Evolutionary conservation across 2,797 vertebrate genomes (phyloP).

Genomic region (Hapalemur alaotrensis): DNA sequence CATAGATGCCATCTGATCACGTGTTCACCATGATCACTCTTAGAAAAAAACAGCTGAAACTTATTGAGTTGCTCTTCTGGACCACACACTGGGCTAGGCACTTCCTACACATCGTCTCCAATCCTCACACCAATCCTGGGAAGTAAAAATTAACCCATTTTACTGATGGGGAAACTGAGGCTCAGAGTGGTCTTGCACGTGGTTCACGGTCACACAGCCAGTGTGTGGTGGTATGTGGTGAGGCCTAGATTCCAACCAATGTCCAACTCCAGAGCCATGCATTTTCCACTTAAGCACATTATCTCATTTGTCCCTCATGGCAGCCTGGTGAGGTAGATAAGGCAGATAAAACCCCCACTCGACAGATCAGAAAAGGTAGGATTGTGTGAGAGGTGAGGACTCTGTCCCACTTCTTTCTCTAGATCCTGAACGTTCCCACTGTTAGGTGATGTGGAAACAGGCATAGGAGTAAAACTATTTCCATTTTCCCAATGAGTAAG

Average conservation of each 20-base stretch:
- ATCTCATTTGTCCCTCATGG: background rate
- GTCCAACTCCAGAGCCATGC: background rate
- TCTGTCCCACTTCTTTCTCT: background rate
- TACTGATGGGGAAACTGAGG: background rate
- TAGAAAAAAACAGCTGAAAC: background rate
- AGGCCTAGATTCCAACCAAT: background rate
- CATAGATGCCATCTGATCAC: background rate
- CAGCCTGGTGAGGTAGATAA: background rate
- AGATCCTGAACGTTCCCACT: background rate
- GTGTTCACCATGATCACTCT: background rate
- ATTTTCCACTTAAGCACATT: background rate
- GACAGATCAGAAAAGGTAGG: background rate
- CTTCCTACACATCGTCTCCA: background rate
- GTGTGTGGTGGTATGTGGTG: rapidly evolving
- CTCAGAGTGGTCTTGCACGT: background rate
- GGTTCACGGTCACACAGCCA: background rate
- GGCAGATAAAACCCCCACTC: background rate
- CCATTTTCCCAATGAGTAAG: background rate
- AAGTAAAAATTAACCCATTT: background rate
- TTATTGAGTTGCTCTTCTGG: background rate
- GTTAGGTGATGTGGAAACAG: background rate
- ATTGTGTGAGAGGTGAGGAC: background rate
- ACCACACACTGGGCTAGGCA: background rate
- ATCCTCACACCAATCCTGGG: background rate
- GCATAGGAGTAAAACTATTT: background rate